Percentiles rank a stretch among this genome's conserved stretches.
Conservation (phyloP, 2,113 vertebrate species). For the Petrocephalus microphthalmus region DNA sequence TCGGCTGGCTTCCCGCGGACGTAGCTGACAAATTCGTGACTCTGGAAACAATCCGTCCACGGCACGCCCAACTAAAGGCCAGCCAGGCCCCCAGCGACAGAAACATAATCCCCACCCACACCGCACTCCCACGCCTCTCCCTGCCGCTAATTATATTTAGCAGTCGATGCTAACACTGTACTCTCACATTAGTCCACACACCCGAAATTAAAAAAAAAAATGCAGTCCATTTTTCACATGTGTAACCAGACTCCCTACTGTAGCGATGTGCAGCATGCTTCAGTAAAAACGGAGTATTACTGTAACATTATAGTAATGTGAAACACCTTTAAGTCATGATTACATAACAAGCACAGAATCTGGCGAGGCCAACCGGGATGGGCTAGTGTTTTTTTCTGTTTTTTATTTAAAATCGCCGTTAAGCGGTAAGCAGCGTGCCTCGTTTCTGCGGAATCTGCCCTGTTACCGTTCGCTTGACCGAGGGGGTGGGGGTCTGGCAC, state of each 20-base stretch:
- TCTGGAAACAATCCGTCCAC: neutral
- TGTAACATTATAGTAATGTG: neutral
- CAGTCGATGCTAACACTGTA: constrained; percentile 17
- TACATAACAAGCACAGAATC: neutral
- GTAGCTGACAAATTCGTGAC: neutral
- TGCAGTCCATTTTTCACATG: neutral
- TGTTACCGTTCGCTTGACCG: neutral
- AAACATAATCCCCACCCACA: neutral
- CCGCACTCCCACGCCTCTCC: neutral
- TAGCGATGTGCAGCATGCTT: neutral
- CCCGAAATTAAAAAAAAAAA: neutral
- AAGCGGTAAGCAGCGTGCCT: no score
- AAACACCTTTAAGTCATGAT: neutral
- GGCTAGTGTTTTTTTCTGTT: no score
- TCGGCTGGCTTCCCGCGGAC: neutral
- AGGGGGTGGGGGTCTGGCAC: neutral
- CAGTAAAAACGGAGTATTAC: neutral
- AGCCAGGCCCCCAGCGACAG: neutral
- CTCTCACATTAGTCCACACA: neutral
- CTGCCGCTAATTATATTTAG: neutral
- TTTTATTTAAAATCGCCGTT: no score
- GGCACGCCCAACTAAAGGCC: neutral
- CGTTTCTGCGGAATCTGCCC: no score
- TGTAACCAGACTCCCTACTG: neutral
- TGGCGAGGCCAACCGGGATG: neutral